phyloP scores from a whole-genome alignment of 2,888 invertebrate species.

The Dasysyrphus tricinctus region DNA sequence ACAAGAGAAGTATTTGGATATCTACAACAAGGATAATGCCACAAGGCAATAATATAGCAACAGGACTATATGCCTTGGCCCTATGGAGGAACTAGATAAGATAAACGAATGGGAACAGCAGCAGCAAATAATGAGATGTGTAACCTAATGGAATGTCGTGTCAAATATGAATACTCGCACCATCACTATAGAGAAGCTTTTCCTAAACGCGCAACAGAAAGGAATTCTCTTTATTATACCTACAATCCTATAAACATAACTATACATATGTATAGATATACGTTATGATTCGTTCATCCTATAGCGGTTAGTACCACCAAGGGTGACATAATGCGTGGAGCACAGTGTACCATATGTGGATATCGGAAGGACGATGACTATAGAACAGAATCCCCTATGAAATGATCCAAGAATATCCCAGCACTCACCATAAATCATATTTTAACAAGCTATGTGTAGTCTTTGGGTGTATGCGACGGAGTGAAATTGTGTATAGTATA shows the following conservation, averaged over 20 bases:
- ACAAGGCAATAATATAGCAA: slow-evolving; percentile 12
- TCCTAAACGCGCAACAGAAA: slow-evolving; percentile 35
- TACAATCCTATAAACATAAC: no score
- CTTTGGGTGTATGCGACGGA: slow-evolving; percentile 3
- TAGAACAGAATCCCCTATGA: slow-evolving; percentile 22
- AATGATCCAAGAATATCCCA: slow-evolving; percentile 64
- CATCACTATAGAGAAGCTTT: slow-evolving; percentile 23
- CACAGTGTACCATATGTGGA: slow-evolving; percentile 59
- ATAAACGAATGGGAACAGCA: slow-evolving; percentile 13
- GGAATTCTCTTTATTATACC: slow-evolving; percentile 32
- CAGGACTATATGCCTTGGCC: not conserved
- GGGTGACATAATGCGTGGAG: slow-evolving; percentile 60
- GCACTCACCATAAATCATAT: slow-evolving; percentile 68
- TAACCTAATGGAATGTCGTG: slow-evolving; percentile 50
- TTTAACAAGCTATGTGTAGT: slow-evolving; percentile 55
- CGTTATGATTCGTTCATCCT: slow-evolving; percentile 42
- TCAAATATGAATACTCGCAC: slow-evolving; percentile 20
- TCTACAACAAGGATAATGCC: slow-evolving; percentile 34
- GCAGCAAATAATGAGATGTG: slow-evolving; percentile 56
- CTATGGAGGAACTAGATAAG: not conserved
- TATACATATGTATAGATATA: not conserved
- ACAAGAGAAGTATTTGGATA: not conserved
- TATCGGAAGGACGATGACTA: slow-evolving; percentile 38
- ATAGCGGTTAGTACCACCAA: slow-evolving; percentile 65
- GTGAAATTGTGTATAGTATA: slow-evolving; percentile 42